Percentiles rank a stretch among this genome's conserved stretches.
Evolutionary conservation across 1,140 invertebrate genomes (phyloP).

Genomic region (Ctenoplectra terminalis): DNA sequence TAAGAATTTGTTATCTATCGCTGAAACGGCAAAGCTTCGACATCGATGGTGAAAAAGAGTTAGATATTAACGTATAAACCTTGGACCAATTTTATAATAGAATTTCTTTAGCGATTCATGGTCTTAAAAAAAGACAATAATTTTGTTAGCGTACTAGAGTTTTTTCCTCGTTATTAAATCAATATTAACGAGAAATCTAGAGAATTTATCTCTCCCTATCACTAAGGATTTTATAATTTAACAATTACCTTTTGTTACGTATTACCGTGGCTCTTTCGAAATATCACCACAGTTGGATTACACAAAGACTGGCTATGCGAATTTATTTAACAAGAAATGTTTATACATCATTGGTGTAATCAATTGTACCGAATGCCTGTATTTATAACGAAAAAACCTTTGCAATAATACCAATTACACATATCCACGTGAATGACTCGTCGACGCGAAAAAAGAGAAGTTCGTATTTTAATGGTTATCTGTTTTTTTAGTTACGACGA

Average conservation of each 20-base stretch:
- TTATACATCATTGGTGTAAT: background rate
- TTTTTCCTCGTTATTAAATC: conserved; percentile 47
- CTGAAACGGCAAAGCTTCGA: background rate
- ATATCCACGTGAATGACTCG: background rate
- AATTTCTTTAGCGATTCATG: conserved; percentile 41
- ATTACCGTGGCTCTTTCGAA: conserved; percentile 28
- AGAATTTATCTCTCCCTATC: conserved; percentile 26
- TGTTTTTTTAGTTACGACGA: conserved; percentile 42
- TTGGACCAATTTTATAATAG: conserved; percentile 68
- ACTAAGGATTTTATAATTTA: conserved; percentile 43
- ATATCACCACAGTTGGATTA: background rate
- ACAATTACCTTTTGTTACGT: conserved; percentile 18
- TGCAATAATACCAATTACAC: conserved; percentile 1
- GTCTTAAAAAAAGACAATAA: conserved; percentile 67
- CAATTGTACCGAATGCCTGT: background rate
- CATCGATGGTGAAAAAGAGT: conserved; percentile 2
- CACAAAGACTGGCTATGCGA: conserved; percentile 21
- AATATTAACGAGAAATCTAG: conserved; percentile 4
- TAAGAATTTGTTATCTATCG: background rate
- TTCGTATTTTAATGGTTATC: conserved; percentile 37
- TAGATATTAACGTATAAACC: conserved; percentile 49
- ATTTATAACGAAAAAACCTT: background rate
- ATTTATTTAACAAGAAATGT: background rate
- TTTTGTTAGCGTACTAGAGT: conserved; percentile 60
- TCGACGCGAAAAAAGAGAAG: conserved; percentile 28